Percentiles rank a stretch among this genome's conserved stretches.
phyloP scores from a whole-genome alignment of 64 coral and sea anemone genomes.

The Anthopleura sola region DNA sequence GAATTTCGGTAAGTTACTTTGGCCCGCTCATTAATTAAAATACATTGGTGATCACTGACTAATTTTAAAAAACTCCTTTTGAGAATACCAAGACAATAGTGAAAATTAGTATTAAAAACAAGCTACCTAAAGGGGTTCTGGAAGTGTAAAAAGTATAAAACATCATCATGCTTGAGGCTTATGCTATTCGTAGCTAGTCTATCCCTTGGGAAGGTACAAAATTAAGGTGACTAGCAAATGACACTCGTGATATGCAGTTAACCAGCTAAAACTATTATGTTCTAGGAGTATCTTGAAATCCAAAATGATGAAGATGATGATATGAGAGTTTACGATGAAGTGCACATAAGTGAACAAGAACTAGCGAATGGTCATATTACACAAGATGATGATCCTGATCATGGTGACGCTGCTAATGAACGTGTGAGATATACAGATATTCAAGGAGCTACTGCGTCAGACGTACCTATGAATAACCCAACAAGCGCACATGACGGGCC shows the following conservation, averaged over 20 bases:
- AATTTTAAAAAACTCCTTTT: too few relatives aligned
- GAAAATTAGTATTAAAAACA: too few relatives aligned
- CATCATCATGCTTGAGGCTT: too few relatives aligned
- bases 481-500: neutral
- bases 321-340: neutral
- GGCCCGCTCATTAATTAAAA: too few relatives aligned
- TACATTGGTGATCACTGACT: too few relatives aligned
- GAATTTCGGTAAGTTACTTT: constrained; percentile 8
- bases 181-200: neutral
- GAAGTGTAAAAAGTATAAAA: too few relatives aligned
- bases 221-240: too few relatives aligned
- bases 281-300: neutral
- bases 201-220: neutral
- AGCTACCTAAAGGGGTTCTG: too few relatives aligned
- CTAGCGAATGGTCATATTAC: neutral
- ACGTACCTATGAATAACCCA: neutral
- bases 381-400: neutral
- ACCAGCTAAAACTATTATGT: too few relatives aligned
- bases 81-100: too few relatives aligned
- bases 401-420: neutral
- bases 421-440: neutral
- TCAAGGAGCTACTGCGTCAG: neutral
- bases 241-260: too few relatives aligned
- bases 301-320: neutral
- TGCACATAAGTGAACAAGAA: neutral